Conservation (phyloP, 2,797 vertebrate genomes). For the Crypturellus tataupa region DNA sequence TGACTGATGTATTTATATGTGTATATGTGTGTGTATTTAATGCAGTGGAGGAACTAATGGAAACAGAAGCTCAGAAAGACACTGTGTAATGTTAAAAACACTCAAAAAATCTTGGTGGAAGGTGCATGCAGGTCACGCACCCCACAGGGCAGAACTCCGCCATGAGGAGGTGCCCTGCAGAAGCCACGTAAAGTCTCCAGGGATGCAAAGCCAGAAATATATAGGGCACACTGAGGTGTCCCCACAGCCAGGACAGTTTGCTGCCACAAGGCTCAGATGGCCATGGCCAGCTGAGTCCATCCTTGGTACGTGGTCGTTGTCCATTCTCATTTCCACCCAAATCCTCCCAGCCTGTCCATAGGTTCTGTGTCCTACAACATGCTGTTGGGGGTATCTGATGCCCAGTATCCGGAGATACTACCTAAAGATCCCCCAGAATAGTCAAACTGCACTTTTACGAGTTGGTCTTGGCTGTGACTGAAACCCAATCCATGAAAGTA, state of each 20-base stretch:
- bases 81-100: neutral
- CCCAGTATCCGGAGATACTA: fast-evolving
- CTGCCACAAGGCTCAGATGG: neutral
- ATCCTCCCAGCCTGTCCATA: neutral
- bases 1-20: neutral
- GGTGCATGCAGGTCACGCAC: neutral
- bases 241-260: fast-evolving
- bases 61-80: neutral
- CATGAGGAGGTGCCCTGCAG: neutral
- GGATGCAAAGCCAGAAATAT: fast-evolving
- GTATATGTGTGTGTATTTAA: neutral
- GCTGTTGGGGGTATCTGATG: neutral
- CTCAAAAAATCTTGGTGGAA: neutral
- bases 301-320: neutral
- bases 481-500: neutral
- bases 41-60: neutral
- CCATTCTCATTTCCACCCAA: neutral
- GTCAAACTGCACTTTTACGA: neutral
- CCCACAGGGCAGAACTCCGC: neutral
- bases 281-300: neutral
- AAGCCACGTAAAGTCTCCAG: neutral
- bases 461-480: neutral
- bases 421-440: neutral
- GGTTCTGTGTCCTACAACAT: neutral
- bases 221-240: fast-evolving